Evolutionary conservation across 2,797 vertebrate species (phyloP), one percentile per base, ranked within the genome.

Genomic region (Myotis vivesi): DNA sequence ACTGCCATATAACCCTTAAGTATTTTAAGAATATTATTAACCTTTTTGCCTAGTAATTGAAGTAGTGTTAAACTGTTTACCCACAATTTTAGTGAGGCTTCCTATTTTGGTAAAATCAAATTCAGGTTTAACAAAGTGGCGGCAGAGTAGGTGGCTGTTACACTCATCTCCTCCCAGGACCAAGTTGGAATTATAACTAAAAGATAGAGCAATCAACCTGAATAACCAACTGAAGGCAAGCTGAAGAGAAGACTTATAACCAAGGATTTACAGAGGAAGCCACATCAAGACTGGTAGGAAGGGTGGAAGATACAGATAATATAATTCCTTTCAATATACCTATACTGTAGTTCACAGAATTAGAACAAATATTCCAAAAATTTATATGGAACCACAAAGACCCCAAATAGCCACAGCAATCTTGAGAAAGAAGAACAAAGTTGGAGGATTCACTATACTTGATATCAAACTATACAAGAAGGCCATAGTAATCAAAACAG

Each of bases 61-160:
- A 89, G 59, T 59, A 53, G 66, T 93, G 90, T 64, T 88, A 94
- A 77, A 83, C 87, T 68, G 46, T 79, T 87, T 89, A 79, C 17
- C n/a, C 71, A 83, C 30, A 83, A 53, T 92, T 96, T 95, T 88
- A 95, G 89, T 89, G 93, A 87, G 87, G 5, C 49, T 92, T 69
- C 17, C 6, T 80, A 51, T 66, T 53, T 88, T 57, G 46, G 49
- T 76, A 94, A 95, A 93, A 94, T 84, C 62, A 79, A 89, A 94
- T 53, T 53, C 49, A 53, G 30, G 20, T 53, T 76, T 76, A 53
- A 53, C 19, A 76, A 77, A 36, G 51, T 16, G 51, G 33, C 3
- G 2, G 75, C 22, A 22, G 75, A 77, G 51, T 8, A 25, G 49
- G 49, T 77, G n/a, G n/a, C 33, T 36, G 12, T 25, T 53, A 55